Evolutionary conservation across 2,113 vertebrate genomes (phyloP).

Genomic region (Rallus limicola): DNA sequence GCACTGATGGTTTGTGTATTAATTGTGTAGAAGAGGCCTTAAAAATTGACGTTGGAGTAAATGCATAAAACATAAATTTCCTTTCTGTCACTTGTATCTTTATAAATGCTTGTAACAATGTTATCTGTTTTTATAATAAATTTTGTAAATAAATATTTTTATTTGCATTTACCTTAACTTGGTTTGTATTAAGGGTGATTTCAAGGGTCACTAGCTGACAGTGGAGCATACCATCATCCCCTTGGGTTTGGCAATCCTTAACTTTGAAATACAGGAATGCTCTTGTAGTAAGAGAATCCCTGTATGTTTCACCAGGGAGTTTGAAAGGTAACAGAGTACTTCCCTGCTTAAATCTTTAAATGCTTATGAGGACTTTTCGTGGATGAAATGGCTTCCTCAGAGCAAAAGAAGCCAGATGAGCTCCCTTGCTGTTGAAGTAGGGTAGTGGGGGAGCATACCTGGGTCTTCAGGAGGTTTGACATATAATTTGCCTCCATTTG

Average conservation of each 20-base stretch:
- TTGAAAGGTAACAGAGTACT: background rate
- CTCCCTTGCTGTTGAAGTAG: background rate
- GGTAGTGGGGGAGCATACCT: background rate
- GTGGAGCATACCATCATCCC: background rate
- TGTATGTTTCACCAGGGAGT: background rate
- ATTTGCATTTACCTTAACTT: slow-evolving; percentile 65
- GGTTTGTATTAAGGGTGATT: slow-evolving; percentile 70
- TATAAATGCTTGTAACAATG: slow-evolving; percentile 56
- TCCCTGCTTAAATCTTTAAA: background rate
- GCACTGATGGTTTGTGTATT: background rate
- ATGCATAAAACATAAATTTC: background rate
- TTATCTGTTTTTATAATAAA: slow-evolving; percentile 48
- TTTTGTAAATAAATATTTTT: slow-evolving; percentile 68
- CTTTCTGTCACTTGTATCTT: slow-evolving; percentile 27
- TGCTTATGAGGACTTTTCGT: background rate
- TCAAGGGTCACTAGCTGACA: slow-evolving; percentile 14
- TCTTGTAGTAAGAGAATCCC: background rate
- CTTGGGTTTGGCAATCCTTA: background rate
- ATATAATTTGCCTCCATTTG: background rate
- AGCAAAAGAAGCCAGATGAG: background rate
- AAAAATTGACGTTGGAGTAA: background rate
- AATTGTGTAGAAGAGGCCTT: background rate
- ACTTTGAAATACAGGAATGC: background rate
- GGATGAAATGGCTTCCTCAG: background rate
- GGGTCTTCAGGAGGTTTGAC: background rate